A percentile compares a stretch with the other conserved stretches of the same genome.
Conservation (phyloP, 2,113 vertebrate species). For the Pomatorhinus ruficollis region DNA sequence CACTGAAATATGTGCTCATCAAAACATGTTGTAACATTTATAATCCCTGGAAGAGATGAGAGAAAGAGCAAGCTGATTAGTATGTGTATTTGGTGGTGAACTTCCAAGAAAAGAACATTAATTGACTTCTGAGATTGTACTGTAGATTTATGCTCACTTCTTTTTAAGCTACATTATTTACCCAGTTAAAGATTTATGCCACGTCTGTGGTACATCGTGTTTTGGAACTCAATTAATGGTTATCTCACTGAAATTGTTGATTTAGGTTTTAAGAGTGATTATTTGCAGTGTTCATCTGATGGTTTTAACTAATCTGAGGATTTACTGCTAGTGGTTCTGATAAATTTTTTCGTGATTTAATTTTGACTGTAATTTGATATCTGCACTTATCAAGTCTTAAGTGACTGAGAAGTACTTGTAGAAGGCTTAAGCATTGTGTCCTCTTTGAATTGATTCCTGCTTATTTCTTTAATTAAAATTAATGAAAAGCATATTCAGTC, state of each 20-base stretch:
- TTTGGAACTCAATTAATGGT: not conserved
- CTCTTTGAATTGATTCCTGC: not conserved
- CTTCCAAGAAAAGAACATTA: not conserved
- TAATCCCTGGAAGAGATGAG: not conserved
- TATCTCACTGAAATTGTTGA: not conserved
- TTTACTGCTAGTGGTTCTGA: not conserved
- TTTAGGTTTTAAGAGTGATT: not conserved
- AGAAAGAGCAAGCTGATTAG: not conserved
- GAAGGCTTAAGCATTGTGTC: not conserved
- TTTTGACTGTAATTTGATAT: not conserved
- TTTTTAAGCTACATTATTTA: constrained; percentile 15
- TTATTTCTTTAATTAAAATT: not conserved
- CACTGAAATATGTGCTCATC: not conserved
- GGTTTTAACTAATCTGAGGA: not conserved
- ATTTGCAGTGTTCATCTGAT: not conserved
- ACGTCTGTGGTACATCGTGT: accelerated
- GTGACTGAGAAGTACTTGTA: not conserved
- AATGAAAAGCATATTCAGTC: not conserved
- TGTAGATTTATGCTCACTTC: not conserved
- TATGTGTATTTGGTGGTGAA: not conserved
- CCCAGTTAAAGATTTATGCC: not conserved
- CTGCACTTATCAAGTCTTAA: not conserved
- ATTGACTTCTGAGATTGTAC: not conserved
- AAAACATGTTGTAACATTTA: not conserved
- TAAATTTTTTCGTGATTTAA: not conserved